Base-by-base conservation (phyloP, 2,797 vertebrate species). In the Xiphophorus birchmanni region DNA sequence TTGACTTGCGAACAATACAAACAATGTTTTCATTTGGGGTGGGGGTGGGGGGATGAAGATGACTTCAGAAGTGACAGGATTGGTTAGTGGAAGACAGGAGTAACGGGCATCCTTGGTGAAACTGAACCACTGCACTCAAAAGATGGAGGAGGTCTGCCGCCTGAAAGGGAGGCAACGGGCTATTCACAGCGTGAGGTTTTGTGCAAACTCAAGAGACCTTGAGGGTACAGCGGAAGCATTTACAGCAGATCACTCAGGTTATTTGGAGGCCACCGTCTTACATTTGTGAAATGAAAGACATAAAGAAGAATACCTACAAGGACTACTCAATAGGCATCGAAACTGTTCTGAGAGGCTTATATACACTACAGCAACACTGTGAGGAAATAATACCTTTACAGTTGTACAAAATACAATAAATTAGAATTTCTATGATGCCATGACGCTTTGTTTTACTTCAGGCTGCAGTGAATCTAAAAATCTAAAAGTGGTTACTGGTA, bases 41-140 rank as follows among this genome's bases (percentile, higher is more conserved):
- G 32, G 32, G 32, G 32, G 32, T 67, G 0, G 9, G 44, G 42
- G 40, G 7, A 48, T 23, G 11, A 47, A 82, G 32, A 18, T 65
- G 82, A 82, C 63, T 85, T 82, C 58, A 78, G 81, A 83, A 89
- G n/a, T 42, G 13, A 56, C 18, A 18, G n/a, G 56, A 58, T 26
- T 15, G 50, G 52, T 65, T 10, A 56, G 75, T 9, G 79, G 76
- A 29, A 72, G 72, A n/a, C 35, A 69, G 81, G 8, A 73, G 82
- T 78, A 82, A 82, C 56, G 76, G 26, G n/a, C 63, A 77, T 77
- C 80, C 48, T 82, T 79, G 54, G 52, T 73, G 73, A 60, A 80
- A 90, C 78, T 87, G 67, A 90, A 85, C 67, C 77, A 74, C 79
- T 77, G 11, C 69, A 80, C 78, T 80, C 13, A 35, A 88, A 81